Evolutionary conservation across 2,888 invertebrate species (phyloP).

Genomic region (Lumbricus terrestris): DNA sequence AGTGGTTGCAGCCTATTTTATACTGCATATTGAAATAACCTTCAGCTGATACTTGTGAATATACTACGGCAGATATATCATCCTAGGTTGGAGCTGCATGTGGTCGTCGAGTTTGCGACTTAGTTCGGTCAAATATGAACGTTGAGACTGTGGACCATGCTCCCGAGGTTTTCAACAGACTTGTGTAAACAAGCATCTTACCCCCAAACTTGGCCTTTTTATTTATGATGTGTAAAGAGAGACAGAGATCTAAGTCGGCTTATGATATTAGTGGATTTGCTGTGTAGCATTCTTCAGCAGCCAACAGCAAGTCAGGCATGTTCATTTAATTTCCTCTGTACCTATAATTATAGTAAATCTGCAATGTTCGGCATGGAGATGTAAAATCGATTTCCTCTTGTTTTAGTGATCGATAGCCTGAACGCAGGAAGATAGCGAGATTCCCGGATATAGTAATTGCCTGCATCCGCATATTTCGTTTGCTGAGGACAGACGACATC

Average conservation of each 20-base stretch:
- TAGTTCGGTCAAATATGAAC: not conserved
- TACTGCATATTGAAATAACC: too few species aligned
- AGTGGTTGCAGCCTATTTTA: too few species aligned
- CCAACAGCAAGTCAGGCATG: not conserved
- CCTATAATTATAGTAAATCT: not conserved
- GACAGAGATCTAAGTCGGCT: too few species aligned
- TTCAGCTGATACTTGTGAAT: too few species aligned
- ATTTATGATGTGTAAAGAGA: too few species aligned
- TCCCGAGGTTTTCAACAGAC: not conserved
- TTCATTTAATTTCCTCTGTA: not conserved
- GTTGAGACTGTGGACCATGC: not conserved
- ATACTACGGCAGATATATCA: too few species aligned
- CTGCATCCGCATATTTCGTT: not conserved
- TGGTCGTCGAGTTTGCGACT: not conserved
- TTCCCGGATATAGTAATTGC: not conserved
- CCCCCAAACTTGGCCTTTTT: not conserved
- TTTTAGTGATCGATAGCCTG: not conserved
- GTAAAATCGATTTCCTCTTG: not conserved
- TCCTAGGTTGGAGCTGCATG: not conserved
- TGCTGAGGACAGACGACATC: not conserved
- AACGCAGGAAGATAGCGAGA: not conserved
- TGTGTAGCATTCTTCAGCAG: not conserved
- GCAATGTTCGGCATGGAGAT: not conserved
- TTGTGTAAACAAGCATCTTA: too few species aligned
- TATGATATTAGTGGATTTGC: too few species aligned